phyloP scores from a whole-genome alignment of 2,888 invertebrate genomes.

The Tachina grossa region DNA sequence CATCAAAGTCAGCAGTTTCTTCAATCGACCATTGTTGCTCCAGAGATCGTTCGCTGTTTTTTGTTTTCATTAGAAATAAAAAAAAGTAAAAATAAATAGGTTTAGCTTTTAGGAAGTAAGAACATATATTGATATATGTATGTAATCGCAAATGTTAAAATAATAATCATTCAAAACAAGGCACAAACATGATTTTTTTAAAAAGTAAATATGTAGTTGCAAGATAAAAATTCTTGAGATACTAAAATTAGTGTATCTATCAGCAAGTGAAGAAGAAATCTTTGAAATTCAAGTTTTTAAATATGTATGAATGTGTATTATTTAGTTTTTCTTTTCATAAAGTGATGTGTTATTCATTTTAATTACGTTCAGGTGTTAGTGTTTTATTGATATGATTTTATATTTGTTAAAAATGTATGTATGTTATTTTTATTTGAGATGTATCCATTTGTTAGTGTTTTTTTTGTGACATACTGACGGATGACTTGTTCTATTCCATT shows the following conservation, averaged over 20 bases:
- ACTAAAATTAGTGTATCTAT: not conserved
- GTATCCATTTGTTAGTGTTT: conserved; percentile 25
- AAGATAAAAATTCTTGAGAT: conserved; percentile 41
- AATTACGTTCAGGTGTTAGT: conserved; percentile 22
- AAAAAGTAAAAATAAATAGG: conserved; percentile 10
- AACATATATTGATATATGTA: conserved; percentile 2
- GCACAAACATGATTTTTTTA: conserved; percentile 51
- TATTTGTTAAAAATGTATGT: conserved; percentile 8
- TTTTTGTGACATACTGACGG: not conserved
- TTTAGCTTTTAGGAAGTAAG: conserved; percentile 13
- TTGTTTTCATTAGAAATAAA: conserved; percentile 7
- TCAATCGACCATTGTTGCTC: conserved; percentile 72
- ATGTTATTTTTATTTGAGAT: not conserved
- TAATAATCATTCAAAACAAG: conserved; percentile 66
- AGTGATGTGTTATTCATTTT: conserved; percentile 33
- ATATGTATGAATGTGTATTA: conserved; percentile 32
- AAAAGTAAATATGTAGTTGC: conserved; percentile 24
- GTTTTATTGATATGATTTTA: conserved; percentile 2
- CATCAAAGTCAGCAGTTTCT: conserved; percentile 70
- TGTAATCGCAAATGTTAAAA: conserved; percentile 21
- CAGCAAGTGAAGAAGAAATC: conserved; percentile 31
- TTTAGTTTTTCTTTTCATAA: not conserved
- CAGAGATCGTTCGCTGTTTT: conserved; percentile 67
- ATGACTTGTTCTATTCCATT: conserved; percentile 7
- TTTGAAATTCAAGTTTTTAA: conserved; percentile 1